Evolutionary conservation across 2,797 vertebrate genomes (phyloP).

Genomic region (Rhodeus uyekii): DNA sequence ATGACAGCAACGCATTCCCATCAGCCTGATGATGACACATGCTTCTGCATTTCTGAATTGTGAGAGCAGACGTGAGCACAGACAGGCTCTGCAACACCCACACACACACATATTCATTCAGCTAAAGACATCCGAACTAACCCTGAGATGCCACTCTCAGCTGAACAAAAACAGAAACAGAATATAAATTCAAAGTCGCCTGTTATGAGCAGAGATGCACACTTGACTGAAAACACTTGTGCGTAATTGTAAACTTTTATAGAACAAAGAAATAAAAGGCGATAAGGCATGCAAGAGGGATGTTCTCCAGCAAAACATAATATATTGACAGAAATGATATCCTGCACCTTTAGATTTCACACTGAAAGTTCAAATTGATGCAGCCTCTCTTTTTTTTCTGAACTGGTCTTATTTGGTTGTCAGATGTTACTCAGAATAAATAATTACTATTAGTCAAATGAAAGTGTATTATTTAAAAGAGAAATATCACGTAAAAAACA

Average conservation of each 20-base stretch:
- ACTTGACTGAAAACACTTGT: neutral
- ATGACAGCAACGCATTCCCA: conserved; percentile 49
- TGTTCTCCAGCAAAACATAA: neutral
- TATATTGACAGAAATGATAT: neutral
- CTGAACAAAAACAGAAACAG: neutral
- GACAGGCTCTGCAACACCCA: neutral
- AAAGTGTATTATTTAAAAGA: neutral
- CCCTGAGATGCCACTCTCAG: too few species aligned
- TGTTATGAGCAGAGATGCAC: neutral
- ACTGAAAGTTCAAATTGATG: neutral
- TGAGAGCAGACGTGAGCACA: conserved; percentile 16
- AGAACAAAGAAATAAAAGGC: neutral
- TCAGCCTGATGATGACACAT: conserved; percentile 54
- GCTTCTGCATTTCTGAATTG: conserved; percentile 30
- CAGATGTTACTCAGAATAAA: neutral
- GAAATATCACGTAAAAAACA: neutral
- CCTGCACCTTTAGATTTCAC: neutral
- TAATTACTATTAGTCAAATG: neutral
- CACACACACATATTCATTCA: neutral
- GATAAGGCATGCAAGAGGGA: too few species aligned
- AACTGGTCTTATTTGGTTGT: neutral
- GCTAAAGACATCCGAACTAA: neutral
- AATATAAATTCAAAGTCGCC: neutral
- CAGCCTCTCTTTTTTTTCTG: neutral
- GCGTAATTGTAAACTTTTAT: neutral